phyloP scores from a whole-genome alignment of 92 coral and sea anemone species.

The Meandrina meandrites region DNA sequence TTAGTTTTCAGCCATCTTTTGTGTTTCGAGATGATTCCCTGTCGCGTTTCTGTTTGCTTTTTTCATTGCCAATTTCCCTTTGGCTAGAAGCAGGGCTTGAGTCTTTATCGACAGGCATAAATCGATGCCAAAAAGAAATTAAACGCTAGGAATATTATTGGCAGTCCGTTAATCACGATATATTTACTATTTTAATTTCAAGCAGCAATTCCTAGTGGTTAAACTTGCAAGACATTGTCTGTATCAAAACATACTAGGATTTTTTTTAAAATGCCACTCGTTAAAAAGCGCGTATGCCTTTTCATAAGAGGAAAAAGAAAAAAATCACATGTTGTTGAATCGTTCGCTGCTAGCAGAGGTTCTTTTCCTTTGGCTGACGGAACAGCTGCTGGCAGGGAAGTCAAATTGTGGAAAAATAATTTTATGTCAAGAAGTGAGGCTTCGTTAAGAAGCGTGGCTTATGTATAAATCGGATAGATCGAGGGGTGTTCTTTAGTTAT shows the following conservation, averaged over 20 bases:
- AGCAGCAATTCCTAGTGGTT: background rate
- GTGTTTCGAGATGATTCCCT: background rate
- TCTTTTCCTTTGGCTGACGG: too few species aligned
- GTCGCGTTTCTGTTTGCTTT: background rate
- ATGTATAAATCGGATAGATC: background rate
- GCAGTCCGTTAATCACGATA: background rate
- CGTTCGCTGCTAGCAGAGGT: too few species aligned
- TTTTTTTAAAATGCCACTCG: too few species aligned
- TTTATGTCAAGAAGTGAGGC: background rate
- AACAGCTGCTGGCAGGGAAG: too few species aligned
- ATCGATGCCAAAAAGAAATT: background rate
- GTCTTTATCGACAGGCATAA: background rate
- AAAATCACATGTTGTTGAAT: background rate
- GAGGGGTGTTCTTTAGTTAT: background rate
- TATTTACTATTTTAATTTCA: background rate
- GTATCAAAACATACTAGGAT: background rate
- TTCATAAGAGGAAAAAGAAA: background rate
- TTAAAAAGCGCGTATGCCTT: background rate
- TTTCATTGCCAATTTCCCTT: background rate
- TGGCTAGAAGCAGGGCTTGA: background rate
- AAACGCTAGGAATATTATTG: background rate
- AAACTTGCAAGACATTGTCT: background rate
- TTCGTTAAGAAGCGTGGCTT: background rate
- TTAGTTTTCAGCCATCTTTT: background rate
- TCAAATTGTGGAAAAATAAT: too few species aligned